Conservation (phyloP, 2,888 invertebrate genomes). For the Cheiracanthium punctorium region DNA sequence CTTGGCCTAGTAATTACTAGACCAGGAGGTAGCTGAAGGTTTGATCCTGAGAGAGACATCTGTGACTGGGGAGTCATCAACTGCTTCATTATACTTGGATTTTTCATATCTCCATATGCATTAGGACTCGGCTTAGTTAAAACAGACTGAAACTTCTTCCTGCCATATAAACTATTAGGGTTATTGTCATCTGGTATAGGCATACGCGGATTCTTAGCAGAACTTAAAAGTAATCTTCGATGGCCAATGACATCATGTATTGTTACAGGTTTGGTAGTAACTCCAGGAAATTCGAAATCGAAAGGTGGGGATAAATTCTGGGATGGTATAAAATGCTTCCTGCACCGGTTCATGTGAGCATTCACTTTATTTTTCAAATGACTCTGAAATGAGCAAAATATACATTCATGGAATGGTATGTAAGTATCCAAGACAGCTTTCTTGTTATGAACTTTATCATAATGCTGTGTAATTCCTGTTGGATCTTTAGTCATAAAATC, state of each 20-base stretch:
- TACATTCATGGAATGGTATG: conserved; percentile 91
- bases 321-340: conserved; percentile 91
- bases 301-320: conserved; percentile 85
- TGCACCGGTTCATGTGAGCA: conserved; percentile 90
- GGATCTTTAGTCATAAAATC: conserved; percentile 87
- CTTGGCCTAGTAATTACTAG: conserved; percentile 68
- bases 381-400: conserved; percentile 94
- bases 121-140: conserved; percentile 39
- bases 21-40: conserved; percentile 65
- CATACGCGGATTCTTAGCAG: conserved; percentile 31
- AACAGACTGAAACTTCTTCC: conserved; percentile 59
- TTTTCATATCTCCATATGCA: conserved; percentile 31
- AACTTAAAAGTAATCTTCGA: conserved; percentile 47
- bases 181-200: conserved; percentile 33
- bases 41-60: conserved; percentile 27
- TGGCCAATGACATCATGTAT: conserved; percentile 71
- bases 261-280: conserved; percentile 85
- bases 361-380: conserved; percentile 93
- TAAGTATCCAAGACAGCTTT: conserved; percentile 89
- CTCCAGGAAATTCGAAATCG: conserved; percentile 95
- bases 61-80: conserved; percentile 47
- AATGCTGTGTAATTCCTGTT: conserved; percentile 88
- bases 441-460: conserved; percentile 91
- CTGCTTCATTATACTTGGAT: conserved; percentile 53
- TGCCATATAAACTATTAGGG: conserved; percentile 52